Conservation (phyloP, 2,797 vertebrate species). For the Lacerta bilineata region DNA sequence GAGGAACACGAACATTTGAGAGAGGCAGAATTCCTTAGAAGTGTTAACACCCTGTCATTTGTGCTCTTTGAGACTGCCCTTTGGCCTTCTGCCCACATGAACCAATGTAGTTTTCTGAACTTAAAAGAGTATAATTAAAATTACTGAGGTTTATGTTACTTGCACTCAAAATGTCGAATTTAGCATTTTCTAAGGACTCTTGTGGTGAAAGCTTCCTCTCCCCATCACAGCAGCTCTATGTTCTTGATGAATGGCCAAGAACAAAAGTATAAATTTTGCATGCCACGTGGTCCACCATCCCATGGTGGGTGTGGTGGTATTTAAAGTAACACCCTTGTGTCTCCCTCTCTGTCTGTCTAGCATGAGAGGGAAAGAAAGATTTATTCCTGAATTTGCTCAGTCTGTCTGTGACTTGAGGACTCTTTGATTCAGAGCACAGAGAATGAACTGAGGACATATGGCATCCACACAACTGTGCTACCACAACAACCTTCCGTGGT, state of each 20-base stretch:
- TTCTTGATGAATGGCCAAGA: neutral
- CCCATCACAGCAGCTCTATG: neutral
- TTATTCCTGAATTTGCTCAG: too few relatives aligned
- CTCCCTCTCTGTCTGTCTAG: too few relatives aligned
- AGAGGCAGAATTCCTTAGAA: neutral
- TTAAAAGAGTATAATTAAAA: constrained; percentile 25
- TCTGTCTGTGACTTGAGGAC: too few relatives aligned
- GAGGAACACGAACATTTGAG: constrained; percentile 34
- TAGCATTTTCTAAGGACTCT: neutral
- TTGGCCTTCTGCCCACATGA: constrained; percentile 25
- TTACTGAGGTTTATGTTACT: neutral
- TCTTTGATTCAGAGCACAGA: too few relatives aligned
- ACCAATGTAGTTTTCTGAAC: neutral
- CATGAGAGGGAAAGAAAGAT: too few relatives aligned
- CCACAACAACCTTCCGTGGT: too few relatives aligned
- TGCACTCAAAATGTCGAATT: neutral
- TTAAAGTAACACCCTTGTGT: neutral
- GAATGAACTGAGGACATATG: too few relatives aligned
- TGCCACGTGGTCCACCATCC: neutral
- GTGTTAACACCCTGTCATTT: constrained; percentile 13
- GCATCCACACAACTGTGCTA: too few relatives aligned
- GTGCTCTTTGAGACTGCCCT: neutral
- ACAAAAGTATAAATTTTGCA: constrained; percentile 8
- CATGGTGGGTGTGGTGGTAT: neutral
- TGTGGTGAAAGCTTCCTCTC: neutral